Evolutionary conservation across 2,113 vertebrate genomes (phyloP).

Genomic region (Sinocyclocheilus anshuiensis): DNA sequence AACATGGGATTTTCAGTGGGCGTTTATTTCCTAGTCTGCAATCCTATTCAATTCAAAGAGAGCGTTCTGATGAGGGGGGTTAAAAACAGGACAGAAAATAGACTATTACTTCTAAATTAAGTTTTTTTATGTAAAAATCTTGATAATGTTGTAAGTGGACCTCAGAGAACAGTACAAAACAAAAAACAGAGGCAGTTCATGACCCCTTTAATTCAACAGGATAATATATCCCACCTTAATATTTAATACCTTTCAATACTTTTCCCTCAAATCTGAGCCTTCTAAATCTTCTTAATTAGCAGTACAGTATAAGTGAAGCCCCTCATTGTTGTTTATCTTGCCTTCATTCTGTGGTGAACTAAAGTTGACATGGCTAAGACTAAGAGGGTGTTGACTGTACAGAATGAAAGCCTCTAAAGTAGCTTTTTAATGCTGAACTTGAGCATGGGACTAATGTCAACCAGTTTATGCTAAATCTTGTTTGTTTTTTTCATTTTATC

Average conservation of each 20-base stretch:
- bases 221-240: too few species aligned
- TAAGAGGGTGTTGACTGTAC: neutral
- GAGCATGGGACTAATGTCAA: neutral
- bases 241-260: neutral
- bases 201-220: neutral
- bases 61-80: too few species aligned
- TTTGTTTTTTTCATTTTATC: neutral
- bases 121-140: too few species aligned
- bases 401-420: conserved; percentile 6
- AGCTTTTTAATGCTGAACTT: neutral
- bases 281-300: neutral
- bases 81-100: too few species aligned
- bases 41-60: too few species aligned
- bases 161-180: too few species aligned
- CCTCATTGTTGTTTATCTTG: neutral
- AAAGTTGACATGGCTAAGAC: neutral
- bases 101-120: too few species aligned
- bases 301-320: neutral
- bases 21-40: too few species aligned
- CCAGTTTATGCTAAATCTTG: neutral
- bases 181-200: too few species aligned
- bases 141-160: too few species aligned
- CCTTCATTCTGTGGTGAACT: neutral
- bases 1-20: too few species aligned
- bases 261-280: neutral